Conservation (phyloP, 2,113 vertebrate genomes). For the Pelmatolapia mariae region DNA sequence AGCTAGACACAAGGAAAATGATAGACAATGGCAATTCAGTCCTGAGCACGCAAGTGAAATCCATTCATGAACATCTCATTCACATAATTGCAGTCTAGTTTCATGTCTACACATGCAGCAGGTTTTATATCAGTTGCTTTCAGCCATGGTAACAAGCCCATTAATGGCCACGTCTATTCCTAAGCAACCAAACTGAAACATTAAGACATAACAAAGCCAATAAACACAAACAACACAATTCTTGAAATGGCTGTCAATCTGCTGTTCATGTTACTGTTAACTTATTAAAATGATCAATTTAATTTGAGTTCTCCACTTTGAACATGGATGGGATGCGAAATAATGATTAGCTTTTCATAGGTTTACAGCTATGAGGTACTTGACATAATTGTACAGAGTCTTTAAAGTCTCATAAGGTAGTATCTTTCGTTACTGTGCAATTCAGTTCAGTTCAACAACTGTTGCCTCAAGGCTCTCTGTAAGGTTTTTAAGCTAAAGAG, state of each 20-base stretch:
- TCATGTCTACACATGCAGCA: not conserved
- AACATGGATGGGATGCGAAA: not conserved
- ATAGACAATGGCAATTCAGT: not conserved
- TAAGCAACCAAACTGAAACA: not conserved
- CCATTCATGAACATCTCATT: slow-evolving; percentile 9
- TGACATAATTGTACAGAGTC: not conserved
- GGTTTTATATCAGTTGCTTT: not conserved
- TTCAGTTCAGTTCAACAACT: not conserved
- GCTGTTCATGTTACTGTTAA: not conserved
- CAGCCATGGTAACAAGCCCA: not conserved
- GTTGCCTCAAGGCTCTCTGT: not conserved
- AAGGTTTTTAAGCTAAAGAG: not conserved
- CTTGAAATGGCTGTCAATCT: not conserved
- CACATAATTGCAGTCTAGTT: not conserved
- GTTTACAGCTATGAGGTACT: not conserved
- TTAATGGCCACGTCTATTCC: not conserved
- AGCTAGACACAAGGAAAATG: not conserved
- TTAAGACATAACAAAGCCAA: not conserved
- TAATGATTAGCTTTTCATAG: not conserved
- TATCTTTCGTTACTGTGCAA: not conserved
- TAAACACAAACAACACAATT: not conserved
- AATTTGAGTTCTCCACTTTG: not conserved
- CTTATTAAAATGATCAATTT: not conserved
- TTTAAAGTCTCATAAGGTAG: not conserved
- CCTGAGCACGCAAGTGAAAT: not conserved